phyloP scores from a whole-genome alignment of 2,797 vertebrate genomes.

The Cygnus olor region DNA sequence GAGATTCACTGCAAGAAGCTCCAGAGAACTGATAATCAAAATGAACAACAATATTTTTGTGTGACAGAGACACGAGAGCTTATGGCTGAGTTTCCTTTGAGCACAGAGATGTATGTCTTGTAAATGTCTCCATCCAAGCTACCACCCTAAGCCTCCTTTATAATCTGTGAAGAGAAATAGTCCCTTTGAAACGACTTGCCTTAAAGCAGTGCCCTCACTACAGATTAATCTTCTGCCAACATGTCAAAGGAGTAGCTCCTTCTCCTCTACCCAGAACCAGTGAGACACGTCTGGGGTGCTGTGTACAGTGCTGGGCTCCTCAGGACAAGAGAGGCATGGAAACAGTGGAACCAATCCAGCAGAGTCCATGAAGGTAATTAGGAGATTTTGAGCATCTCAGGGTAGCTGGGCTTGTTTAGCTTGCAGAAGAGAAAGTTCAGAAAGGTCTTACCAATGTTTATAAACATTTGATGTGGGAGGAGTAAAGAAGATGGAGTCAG shows the following conservation, averaged over 20 bases:
- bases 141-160: background rate
- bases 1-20: background rate
- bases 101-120: background rate
- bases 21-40: background rate
- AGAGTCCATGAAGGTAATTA: background rate
- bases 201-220: background rate
- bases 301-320: background rate
- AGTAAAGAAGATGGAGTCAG: background rate
- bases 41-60: background rate
- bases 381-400: background rate
- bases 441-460: background rate
- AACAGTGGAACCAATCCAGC: background rate
- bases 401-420: background rate
- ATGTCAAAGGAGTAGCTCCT: background rate
- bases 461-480: background rate
- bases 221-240: background rate
- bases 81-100: background rate
- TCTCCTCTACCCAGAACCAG: background rate
- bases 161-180: background rate
- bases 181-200: background rate
- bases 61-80: background rate
- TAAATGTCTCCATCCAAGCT: background rate
- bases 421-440: background rate
- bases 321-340: background rate
- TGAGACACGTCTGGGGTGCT: background rate